A percentile compares a stretch with the other conserved stretches of the same genome.
phyloP scores from a whole-genome alignment of 2,797 vertebrate genomes.

The Oreonectes daqikongensis region DNA sequence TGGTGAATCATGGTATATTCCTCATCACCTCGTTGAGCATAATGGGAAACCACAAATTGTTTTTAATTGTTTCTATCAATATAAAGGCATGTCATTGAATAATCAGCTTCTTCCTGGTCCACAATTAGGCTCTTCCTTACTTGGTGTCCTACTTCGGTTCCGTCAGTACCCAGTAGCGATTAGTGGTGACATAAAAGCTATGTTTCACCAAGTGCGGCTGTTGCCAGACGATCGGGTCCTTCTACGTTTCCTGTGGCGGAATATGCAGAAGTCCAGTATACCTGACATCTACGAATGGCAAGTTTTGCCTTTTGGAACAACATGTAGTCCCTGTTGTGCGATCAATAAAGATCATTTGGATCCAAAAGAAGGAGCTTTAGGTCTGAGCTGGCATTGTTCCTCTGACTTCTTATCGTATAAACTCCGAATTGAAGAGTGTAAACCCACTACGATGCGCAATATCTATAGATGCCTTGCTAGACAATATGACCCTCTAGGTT shows the following conservation, averaged over 20 bases:
- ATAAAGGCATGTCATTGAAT: neutral
- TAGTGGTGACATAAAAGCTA: neutral
- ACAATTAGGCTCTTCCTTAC: neutral
- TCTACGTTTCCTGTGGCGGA: neutral
- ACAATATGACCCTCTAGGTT: neutral
- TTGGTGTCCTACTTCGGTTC: neutral
- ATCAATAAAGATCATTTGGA: neutral
- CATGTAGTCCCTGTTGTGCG: neutral
- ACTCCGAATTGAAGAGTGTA: neutral
- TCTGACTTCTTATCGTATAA: neutral
- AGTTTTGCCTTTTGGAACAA: neutral
- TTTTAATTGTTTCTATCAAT: neutral
- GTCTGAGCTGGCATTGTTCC: neutral
- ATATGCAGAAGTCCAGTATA: neutral
- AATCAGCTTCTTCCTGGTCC: neutral
- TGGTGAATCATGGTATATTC: neutral
- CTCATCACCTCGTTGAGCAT: neutral
- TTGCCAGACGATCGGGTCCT: neutral
- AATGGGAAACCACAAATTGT: neutral
- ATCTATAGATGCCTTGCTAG: conserved; percentile 1
- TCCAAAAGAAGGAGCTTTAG: neutral
- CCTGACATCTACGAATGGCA: neutral
- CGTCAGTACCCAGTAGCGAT: neutral
- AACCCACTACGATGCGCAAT: neutral
- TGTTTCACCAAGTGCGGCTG: neutral